phyloP scores from a whole-genome alignment of 2,113 vertebrate species.

The Indicator maculatus region DNA sequence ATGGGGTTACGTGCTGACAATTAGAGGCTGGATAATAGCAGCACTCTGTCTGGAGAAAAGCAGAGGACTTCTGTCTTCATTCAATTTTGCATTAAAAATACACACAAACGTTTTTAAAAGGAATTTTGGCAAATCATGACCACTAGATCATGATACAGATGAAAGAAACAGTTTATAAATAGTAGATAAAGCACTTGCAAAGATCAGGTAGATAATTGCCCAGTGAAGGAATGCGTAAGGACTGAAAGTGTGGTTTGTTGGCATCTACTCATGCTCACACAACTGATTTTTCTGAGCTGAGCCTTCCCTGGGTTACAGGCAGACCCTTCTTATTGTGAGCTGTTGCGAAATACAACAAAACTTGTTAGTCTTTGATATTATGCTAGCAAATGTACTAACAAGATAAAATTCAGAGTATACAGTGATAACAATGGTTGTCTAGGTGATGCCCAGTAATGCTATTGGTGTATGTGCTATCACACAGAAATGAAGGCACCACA shows the following conservation, averaged over 20 bases:
- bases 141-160: neutral
- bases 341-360: neutral
- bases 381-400: neutral
- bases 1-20: neutral
- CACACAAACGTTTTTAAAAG: neutral
- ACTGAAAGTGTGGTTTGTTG: neutral
- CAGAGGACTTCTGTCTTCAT: neutral
- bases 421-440: neutral
- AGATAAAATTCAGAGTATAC: neutral
- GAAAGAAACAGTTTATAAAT: neutral
- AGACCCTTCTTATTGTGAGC: neutral
- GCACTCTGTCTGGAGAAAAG: neutral
- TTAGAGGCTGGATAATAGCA: neutral
- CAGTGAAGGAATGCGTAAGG: neutral
- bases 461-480: neutral
- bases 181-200: neutral
- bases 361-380: neutral
- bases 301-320: neutral
- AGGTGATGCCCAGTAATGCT: neutral
- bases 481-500: neutral
- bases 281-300: rapidly evolving
- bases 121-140: neutral
- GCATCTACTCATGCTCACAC: neutral
- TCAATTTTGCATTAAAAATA: neutral
- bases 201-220: neutral